Base-by-base conservation (phyloP, 30 jellyfish, hydroid and myxozoan species). In the Pelagia noctiluca region DNA sequence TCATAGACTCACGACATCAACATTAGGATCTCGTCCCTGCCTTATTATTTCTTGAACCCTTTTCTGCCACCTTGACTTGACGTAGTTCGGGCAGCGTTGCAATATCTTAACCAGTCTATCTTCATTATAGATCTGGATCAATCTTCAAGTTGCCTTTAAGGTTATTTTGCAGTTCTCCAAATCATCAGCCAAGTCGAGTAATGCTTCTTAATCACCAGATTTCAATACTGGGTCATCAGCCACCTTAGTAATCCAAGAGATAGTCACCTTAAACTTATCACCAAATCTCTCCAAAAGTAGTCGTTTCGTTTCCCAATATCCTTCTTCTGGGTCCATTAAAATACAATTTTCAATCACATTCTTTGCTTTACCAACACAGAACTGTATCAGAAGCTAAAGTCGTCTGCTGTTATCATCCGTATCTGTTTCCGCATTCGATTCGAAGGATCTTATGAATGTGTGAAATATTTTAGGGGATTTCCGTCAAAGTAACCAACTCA, bases 51-150 rank as follows among this genome's bases (percentile, higher is more conserved):
- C n/a, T n/a, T 60, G 72, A 24, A 60, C 72, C 72, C 72, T n/a
- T 60, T 60, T 60, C 35, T 60, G 72, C 72, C 72, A n/a, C 72
- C 72, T 60, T 60, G 72, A 60, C 72, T 60, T 60, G 72, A 60
- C 72, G 35, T 60, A 60, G 21, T 60, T 60, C 35, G 72, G 72
- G 22, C 72, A 4, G 72, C 35, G 72, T 4, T 60, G 72, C 72
- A 60, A n/a, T 12, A 60, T 60, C 21, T n/a, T 60, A 5, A 60
- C 8, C 72, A 60, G 23, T 60, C 72, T 60, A 60, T 60, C 72
- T 60, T 60, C 72, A 60, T n/a, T n/a, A n/a, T n/a, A n/a, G n/a
- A n/a, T n/a, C n/a, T n/a, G n/a, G n/a, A n/a, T n/a, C n/a, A n/a
- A n/a, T n/a, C n/a, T n/a, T n/a, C n/a, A n/a, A n/a, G n/a, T n/a